Evolutionary conservation across 2,113 vertebrate species (phyloP), one percentile per base, ranked within the genome.

Genomic region (Talpa occidentalis): DNA sequence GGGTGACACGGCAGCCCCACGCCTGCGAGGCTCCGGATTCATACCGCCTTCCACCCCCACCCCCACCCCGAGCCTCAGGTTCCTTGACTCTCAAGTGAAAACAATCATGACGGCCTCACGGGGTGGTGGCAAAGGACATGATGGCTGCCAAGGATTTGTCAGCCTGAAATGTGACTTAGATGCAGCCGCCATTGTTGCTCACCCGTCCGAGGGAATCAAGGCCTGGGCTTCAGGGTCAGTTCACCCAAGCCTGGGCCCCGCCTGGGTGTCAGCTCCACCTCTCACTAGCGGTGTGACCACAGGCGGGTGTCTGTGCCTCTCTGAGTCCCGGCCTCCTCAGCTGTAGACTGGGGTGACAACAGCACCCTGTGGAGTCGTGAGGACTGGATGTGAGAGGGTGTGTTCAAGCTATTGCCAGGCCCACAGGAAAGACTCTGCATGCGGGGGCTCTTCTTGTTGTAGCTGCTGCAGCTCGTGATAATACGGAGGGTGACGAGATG

Each of bases 391-490:
- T 30, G 22, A 79, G 69, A n/a, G 72, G 5, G n/a, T 7, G 7
- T 0, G 0, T 64, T 40, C 32, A 52, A 16, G 30, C 64, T 5
- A 22, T 22, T 4, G 62, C 42, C 80, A 3, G 22, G 32, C 6
- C 67, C 59, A 7, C 19, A 28, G 49, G 10, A 52, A 47, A 49
- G 56, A 16, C 42, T 32, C 14, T 0, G 84, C 3, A 44, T 17
- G 3, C 0, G 3, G 2, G 67, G 59, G 17, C 44, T 35, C 26
- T 21, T 30, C 3, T 21, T 40, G 7, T 28, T 19, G 5, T 30
- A 21, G 5, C 0, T 40, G 17, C 22, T 72, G 8, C 42, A 54
- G 54, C 6, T 6, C 52, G 16, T 11, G 3, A 4, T 40, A 22
- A 0, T 17, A 40, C 6, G 44, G 8, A 2, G 21, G 40, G 1